Base-by-base conservation (phyloP, 2,113 vertebrate species). In the Lucifuga dentata region DNA sequence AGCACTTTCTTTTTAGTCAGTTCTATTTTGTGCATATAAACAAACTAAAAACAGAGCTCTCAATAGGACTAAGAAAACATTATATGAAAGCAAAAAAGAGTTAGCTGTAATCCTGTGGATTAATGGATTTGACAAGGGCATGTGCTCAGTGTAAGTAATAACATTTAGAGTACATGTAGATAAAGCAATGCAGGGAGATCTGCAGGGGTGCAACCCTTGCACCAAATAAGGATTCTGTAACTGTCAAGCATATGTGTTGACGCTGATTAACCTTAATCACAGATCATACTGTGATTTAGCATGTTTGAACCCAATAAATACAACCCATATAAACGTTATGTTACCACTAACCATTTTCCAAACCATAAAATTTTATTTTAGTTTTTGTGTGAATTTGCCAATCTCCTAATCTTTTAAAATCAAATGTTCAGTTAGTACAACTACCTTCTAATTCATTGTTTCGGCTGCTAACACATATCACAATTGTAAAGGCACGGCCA, bases 21-120 rank as follows among this genome's bases (percentile, higher is more conserved):
- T 75, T 80, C 71, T 71, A 73, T 82, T 78, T 76, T 60, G 61
- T 46, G 38, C 53, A 12, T 50, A 57, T 81, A 85, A 85, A 88
- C 79, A 87, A 80, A 66, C 40, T 83, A 81, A 77, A 88, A 85
- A 88, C 84, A 88, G 76, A 84, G 40, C 52, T 69, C 29, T 55
- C 44, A 48, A 75, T 53, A 50, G 35, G 5, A 65, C 73, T 69
- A 72, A 83, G 80, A 79, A 87, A 86, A 81, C 79, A 68, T 86
- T 89, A 83, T 69, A 77, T 76, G 88, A 85, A 88, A 88, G 83
- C 76, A 88, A 87, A 88, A 86, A 84, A 83, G 81, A 78, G 79
- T 90, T 83, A 43, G 81, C 66, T 83, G 83, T 90, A 90, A 90
- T 90, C 88, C 86, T 0, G 15, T 63, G 84, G 88, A 90, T 90